Conservation (phyloP, 2,113 vertebrate genomes). For the Urocitellus parryii region DNA sequence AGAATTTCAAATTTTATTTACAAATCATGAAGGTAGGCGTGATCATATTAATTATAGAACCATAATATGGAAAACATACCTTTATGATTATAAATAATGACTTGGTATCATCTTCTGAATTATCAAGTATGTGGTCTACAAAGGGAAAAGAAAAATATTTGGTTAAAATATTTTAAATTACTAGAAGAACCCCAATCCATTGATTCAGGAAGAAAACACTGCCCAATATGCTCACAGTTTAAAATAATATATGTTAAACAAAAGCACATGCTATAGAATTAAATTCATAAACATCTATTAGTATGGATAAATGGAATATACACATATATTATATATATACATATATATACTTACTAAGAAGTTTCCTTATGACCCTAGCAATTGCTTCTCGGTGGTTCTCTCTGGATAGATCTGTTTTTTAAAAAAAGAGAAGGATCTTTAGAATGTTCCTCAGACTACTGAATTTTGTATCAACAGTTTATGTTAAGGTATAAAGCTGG, state of each 20-base stretch:
- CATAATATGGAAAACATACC: slow-evolving; percentile 85
- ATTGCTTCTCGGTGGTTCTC: slow-evolving; percentile 96
- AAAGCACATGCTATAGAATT: slow-evolving; percentile 5
- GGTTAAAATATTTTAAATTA: slow-evolving; percentile 64
- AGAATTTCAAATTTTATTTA: slow-evolving; percentile 70
- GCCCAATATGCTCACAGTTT: neutral
- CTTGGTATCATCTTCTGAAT: slow-evolving; percentile 98
- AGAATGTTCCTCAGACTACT: neutral
- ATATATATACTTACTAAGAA: slow-evolving; percentile 93
- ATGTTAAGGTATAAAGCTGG: neutral
- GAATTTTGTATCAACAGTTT: neutral
- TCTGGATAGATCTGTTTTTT: slow-evolving; percentile 90
- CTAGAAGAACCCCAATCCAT: neutral
- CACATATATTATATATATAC: neutral
- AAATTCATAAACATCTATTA: slow-evolving; percentile 35
- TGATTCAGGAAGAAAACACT: neutral
- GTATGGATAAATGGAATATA: neutral
- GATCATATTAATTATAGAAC: slow-evolving; percentile 16
- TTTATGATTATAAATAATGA: slow-evolving; percentile 99
- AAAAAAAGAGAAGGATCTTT: slow-evolving; percentile 49
- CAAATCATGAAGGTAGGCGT: neutral
- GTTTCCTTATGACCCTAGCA: slow-evolving; percentile 92
- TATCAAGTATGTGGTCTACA: slow-evolving; percentile 94
- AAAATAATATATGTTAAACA: slow-evolving; percentile 44
- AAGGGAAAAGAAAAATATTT: slow-evolving; percentile 46